phyloP scores from a whole-genome alignment of 2,797 vertebrate genomes.

The Sebastiscus albofasciatus region DNA sequence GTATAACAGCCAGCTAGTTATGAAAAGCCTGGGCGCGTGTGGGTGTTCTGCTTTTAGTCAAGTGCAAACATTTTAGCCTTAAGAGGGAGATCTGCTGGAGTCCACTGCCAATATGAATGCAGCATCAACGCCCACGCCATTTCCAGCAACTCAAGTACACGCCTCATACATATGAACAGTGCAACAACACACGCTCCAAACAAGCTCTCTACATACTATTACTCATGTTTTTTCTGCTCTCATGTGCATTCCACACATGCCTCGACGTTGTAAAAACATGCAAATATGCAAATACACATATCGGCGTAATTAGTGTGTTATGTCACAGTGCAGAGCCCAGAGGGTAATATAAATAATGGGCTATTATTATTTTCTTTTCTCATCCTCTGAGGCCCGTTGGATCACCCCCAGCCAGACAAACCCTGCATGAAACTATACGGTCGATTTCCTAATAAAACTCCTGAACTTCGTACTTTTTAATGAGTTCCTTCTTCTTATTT shows the following conservation, averaged over 20 bases:
- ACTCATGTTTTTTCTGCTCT: conserved; percentile 10
- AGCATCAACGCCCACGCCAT: conserved; percentile 75
- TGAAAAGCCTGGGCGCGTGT: conserved; percentile 70
- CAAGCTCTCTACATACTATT: conserved; percentile 23
- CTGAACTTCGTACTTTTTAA: not conserved
- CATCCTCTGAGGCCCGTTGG: not conserved
- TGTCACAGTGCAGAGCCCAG: not conserved
- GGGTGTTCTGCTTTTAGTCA: conserved; percentile 83
- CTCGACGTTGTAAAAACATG: conserved; percentile 5
- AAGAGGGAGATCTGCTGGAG: conserved; percentile 78
- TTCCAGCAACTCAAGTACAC: conserved; percentile 43
- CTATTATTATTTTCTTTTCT: not conserved
- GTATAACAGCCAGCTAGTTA: conserved; percentile 76
- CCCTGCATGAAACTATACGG: not conserved
- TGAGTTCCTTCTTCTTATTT: conserved; percentile 15
- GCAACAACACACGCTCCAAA: conserved; percentile 16
- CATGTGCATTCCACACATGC: conserved; percentile 8
- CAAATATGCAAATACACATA: conserved; percentile 18
- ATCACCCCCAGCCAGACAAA: conserved; percentile 21
- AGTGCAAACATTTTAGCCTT: conserved; percentile 86
- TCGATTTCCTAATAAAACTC: conserved; percentile 15
- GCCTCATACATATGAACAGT: conserved; percentile 35
- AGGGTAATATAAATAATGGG: not conserved
- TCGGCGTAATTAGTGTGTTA: conserved; percentile 37
- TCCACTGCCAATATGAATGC: conserved; percentile 72